Conservation (phyloP, 2,113 vertebrate species). For the Phainopepla nitens region DNA sequence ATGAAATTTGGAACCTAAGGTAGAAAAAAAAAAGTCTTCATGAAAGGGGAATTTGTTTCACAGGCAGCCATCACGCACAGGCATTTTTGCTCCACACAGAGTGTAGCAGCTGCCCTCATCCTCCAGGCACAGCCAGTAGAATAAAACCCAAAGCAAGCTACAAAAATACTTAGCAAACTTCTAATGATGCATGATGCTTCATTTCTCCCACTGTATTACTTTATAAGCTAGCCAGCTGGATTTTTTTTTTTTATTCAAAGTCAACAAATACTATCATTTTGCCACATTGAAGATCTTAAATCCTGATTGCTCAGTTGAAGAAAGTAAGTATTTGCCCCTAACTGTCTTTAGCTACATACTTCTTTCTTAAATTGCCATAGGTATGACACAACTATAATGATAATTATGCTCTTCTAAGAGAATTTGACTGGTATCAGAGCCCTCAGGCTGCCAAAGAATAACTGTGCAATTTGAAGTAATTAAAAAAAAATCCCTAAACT, state of each 20-base stretch:
- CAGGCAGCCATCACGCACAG: not conserved
- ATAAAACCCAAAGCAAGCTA: not conserved
- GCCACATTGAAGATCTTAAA: not conserved
- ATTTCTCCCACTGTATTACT: not conserved
- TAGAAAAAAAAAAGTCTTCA: not conserved
- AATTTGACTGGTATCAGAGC: not conserved
- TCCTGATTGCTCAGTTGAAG: not conserved
- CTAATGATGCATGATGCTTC: not conserved
- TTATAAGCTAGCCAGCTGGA: not conserved
- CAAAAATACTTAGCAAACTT: not conserved
- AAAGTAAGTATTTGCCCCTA: not conserved
- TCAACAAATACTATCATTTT: not conserved
- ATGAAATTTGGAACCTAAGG: conserved; percentile 84
- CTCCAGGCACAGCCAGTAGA: not conserved
- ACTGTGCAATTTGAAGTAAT: not conserved
- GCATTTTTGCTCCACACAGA: not conserved
- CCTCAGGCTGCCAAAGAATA: not conserved
- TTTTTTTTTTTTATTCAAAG: not conserved
- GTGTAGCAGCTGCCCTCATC: not conserved
- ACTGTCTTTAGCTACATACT: not conserved
- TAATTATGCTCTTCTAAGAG: not conserved
- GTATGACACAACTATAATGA: not conserved
- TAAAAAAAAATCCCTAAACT: not conserved
- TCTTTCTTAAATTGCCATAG: not conserved
- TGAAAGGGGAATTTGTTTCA: not conserved